phyloP scores from a whole-genome alignment of 2,797 vertebrate species.

The Crocodylus rhombifer region DNA sequence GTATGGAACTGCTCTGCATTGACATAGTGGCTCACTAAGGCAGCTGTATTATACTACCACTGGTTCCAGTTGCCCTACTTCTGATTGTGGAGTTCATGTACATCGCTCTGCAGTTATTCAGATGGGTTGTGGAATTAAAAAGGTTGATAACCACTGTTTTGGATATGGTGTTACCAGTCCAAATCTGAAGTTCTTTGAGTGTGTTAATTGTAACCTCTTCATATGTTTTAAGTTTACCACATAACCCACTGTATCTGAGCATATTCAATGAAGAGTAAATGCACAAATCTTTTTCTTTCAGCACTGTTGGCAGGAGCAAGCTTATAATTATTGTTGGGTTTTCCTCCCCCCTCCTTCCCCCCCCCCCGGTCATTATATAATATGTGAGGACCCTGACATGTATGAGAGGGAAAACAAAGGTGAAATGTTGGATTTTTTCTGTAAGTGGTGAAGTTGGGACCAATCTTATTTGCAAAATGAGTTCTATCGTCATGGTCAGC shows the following conservation, averaged over 20 bases:
- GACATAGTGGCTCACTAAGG: too few species aligned
- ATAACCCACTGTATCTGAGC: not conserved
- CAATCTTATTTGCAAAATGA: not conserved
- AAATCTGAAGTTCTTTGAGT: constrained; percentile 22
- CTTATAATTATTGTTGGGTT: not conserved
- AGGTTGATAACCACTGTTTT: too few species aligned
- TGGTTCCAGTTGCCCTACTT: too few species aligned
- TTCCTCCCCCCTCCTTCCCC: not conserved
- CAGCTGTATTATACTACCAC: too few species aligned
- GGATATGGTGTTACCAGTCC: not conserved
- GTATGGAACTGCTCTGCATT: too few species aligned
- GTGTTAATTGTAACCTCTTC: constrained; percentile 39
- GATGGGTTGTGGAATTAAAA: too few species aligned
- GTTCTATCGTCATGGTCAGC: not conserved
- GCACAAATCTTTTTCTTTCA: not conserved
- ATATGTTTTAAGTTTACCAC: not conserved
- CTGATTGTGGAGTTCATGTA: too few species aligned
- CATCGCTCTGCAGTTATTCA: too few species aligned
- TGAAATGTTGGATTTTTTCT: constrained; percentile 8
- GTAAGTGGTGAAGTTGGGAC: not conserved
- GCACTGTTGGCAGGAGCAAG: not conserved
- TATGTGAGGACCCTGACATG: not conserved
- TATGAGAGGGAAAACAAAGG: not conserved
- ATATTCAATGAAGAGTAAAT: constrained; percentile 19
- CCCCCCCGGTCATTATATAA: not conserved